Base-by-base conservation (phyloP, 2,797 vertebrate genomes). In the Amphiprion clarkii region DNA sequence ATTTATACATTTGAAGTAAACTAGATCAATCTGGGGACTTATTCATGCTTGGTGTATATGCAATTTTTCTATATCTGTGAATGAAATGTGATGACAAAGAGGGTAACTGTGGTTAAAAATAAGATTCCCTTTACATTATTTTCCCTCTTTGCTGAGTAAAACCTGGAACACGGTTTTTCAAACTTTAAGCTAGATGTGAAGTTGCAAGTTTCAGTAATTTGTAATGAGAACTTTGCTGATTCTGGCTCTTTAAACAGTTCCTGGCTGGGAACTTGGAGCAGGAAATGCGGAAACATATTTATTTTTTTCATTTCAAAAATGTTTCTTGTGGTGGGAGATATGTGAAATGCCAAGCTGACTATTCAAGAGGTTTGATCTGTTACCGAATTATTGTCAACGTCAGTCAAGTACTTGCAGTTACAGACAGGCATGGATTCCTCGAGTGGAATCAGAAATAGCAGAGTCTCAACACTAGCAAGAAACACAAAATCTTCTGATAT, bases 401-500 rank as follows among this genome's bases (percentile, higher is more conserved):
- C 76, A 62, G n/a, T 51, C 14, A 52, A 39, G 17, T 23, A 19
- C 31, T 2, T 60, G 14, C 51, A 42, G 52, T 78, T 42, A 16
- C 49, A 57, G 36, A 61, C 13, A 12, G 29, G 55, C 14, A 27
- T 31, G 16, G 23, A 27, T 67, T 53, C 73, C 16, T 67, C 0
- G 0, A 53, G 53, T 63, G 42, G 27, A 17, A 62, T 78, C 49
- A 68, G 3, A 33, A 36, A 51, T 68, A 59, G 46, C 33, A 52
- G 33, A 52, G 33, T 71, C 58, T 78, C 53, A 60, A 42, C 58
- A 56, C 9, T 16, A 8, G 51, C 29, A 13, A n/a, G 25, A 59
- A 70, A 64, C 67, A 33, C n/a, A 70, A 33, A 52, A 51, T 72
- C 31, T n/a, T 67, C 7, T 17, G 52, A 36, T 67, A 39, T 19